A percentile compares a stretch with the other conserved stretches of the same genome.
These are phyloP conservation scores for Drosophila kokeensis DNA, from an alignment of 2,888 invertebrate genomes.

Conservation along the genomic window DNA sequence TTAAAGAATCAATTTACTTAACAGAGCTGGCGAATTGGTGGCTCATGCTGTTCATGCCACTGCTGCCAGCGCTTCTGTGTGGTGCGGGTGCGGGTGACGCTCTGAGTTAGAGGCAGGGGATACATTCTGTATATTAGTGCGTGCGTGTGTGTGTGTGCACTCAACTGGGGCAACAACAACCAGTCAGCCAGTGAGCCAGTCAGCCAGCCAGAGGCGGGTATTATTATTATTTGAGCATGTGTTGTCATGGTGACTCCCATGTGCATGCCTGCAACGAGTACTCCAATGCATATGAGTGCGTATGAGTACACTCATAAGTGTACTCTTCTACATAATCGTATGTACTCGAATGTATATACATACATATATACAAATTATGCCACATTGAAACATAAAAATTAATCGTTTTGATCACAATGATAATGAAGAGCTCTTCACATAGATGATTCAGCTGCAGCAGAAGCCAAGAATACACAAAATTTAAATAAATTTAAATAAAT, in stretches of 20 bases:
- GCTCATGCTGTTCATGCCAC: slow-evolving; percentile 26
- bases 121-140: neutral
- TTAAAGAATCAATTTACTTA: slow-evolving; percentile 79
- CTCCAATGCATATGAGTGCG: slow-evolving; percentile 17
- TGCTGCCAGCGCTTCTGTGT: slow-evolving; percentile 15
- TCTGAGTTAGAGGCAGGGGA: slow-evolving; percentile 26
- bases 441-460: slow-evolving; percentile 65
- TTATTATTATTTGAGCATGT: slow-evolving; percentile 60
- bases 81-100: slow-evolving; percentile 56
- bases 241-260: slow-evolving; percentile 32
- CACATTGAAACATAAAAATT: slow-evolving; percentile 60
- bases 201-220: slow-evolving; percentile 51
- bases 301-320: slow-evolving; percentile 11
- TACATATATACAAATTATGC: slow-evolving; percentile 34
- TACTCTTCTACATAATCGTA: neutral
- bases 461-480: slow-evolving; percentile 4
- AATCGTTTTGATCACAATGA: slow-evolving; percentile 66
- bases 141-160: slow-evolving; percentile 28
- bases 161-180: slow-evolving; percentile 44
- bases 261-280: slow-evolving; percentile 16
- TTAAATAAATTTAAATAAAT: slow-evolving; percentile 32
- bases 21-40: slow-evolving; percentile 74
- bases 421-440: slow-evolving; percentile 52
- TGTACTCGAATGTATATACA: slow-evolving; percentile 10
- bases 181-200: slow-evolving; percentile 6